phyloP scores from a whole-genome alignment of 2,113 vertebrate genomes.

The Phyllopteryx taeniolatus region DNA sequence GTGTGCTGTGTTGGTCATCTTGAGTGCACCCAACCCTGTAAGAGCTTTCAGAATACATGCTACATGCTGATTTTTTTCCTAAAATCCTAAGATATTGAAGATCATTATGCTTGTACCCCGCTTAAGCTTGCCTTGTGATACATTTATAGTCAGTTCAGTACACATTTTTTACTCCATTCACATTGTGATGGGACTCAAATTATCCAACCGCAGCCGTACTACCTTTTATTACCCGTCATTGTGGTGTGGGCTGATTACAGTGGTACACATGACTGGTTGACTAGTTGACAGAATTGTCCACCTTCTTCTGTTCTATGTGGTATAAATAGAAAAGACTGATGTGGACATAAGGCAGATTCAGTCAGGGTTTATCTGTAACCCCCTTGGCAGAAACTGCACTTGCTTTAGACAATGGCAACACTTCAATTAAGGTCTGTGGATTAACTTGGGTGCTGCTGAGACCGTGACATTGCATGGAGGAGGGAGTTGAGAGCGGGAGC shows the following conservation, averaged over 20 bases:
- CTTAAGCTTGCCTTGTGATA: too few species aligned
- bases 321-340: neutral
- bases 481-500: constrained; percentile 12
- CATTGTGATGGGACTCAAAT: neutral
- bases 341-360: neutral
- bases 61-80: neutral
- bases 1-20: neutral
- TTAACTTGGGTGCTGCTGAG: constrained; percentile 32
- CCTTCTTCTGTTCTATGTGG: neutral
- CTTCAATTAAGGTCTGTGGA: neutral
- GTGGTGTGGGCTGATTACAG: neutral
- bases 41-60: too few species aligned
- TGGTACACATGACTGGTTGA: neutral
- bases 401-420: neutral
- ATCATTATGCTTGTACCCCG: too few species aligned
- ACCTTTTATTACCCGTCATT: neutral
- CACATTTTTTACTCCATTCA: neutral
- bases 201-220: neutral
- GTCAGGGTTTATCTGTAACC: neutral
- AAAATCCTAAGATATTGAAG: too few species aligned
- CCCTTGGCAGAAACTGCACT: neutral
- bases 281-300: neutral
- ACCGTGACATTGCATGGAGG: constrained; percentile 57
- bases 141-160: neutral
- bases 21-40: too few species aligned